phyloP scores from a whole-genome alignment of 2,113 vertebrate genomes.

The Gymnocephalus cernua region DNA sequence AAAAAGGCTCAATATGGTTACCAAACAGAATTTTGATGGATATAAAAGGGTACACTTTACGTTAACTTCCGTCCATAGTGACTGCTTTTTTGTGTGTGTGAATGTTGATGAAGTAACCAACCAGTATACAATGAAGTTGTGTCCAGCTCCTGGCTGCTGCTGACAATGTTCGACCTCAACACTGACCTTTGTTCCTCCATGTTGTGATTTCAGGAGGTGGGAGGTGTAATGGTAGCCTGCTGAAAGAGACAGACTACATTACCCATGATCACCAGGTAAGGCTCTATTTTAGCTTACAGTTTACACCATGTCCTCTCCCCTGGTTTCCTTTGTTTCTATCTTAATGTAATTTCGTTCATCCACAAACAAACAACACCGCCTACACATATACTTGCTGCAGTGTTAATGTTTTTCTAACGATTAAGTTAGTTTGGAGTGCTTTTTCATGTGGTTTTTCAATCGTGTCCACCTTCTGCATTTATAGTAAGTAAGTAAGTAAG shows the following conservation, averaged over 20 bases:
- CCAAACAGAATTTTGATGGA: background rate
- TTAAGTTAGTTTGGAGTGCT: background rate
- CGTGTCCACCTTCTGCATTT: background rate
- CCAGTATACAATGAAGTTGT: background rate
- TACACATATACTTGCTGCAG: background rate
- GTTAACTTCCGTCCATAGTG: no score
- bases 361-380: background rate
- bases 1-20: background rate
- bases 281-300: background rate
- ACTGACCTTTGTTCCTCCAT: conserved; percentile 45
- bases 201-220: conserved; percentile 66
- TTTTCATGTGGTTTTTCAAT: background rate
- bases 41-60: background rate
- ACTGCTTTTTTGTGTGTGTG: background rate
- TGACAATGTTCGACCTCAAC: background rate
- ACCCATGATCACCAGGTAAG: conserved; percentile 63
- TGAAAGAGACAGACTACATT: conserved; percentile 41
- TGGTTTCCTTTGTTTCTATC: background rate
- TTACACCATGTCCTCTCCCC: background rate
- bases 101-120: background rate
- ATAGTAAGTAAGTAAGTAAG: no score
- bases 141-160: background rate
- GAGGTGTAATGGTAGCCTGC: conserved; percentile 67
- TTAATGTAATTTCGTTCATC: background rate
- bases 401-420: background rate